Conservation (phyloP, 2,113 vertebrate species). For the Sphyrna mokarran region DNA sequence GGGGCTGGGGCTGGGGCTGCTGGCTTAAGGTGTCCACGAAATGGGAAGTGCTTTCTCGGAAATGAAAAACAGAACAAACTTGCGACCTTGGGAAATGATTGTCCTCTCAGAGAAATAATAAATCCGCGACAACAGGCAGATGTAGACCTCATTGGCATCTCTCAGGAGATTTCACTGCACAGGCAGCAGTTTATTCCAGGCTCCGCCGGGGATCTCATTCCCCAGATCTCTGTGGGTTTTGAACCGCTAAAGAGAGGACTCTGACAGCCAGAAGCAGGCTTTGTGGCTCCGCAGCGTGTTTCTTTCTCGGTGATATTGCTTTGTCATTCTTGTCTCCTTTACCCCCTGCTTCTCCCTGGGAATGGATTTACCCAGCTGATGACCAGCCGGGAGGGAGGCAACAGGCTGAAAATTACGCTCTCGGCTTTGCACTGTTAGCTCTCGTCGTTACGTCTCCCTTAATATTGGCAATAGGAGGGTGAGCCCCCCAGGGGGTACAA, state of each 20-base stretch:
- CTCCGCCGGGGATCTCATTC: background rate
- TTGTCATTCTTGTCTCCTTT: background rate
- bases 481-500: background rate
- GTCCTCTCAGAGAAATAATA: background rate
- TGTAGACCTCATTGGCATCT: background rate
- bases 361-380: background rate
- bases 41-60: background rate
- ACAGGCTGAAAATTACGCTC: background rate
- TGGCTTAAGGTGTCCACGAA: background rate
- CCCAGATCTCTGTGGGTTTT: background rate
- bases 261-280: background rate
- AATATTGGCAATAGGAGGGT: background rate
- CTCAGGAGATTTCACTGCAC: background rate
- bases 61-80: no score
- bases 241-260: no score
- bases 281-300: no score
- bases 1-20: background rate
- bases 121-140: background rate
- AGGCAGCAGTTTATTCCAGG: background rate
- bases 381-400: background rate
- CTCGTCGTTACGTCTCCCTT: background rate
- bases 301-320: background rate
- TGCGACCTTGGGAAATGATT: background rate
- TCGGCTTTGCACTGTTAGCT: background rate
- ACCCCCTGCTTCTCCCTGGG: background rate